Evolutionary conservation across 1,140 invertebrate genomes (phyloP).

Genomic region (Phymastichus coffea): DNA sequence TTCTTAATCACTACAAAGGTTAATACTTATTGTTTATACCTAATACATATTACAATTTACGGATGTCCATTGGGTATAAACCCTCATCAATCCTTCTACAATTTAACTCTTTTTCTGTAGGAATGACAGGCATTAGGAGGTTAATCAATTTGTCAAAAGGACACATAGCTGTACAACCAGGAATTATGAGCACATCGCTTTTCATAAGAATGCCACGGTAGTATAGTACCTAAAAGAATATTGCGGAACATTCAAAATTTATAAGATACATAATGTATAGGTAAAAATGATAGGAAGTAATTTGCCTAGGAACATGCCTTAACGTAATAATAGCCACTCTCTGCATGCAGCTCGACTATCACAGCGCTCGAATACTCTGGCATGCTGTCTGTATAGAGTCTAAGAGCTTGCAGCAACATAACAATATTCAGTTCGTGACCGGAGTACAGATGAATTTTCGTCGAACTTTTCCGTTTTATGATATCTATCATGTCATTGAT

Average conservation of each 20-base stretch:
- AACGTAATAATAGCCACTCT: conserved; percentile 50
- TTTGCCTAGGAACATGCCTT: no score
- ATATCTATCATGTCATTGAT: conserved; percentile 53
- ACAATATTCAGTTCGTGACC: conserved; percentile 72
- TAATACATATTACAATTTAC: no score
- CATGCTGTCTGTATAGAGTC: conserved; percentile 62
- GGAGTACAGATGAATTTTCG: conserved; percentile 62
- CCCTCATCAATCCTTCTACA: no score
- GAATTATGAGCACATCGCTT: conserved; percentile 54
- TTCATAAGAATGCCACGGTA: conserved; percentile 56
- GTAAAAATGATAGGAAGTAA: no score
- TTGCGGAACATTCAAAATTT: conserved; percentile 28
- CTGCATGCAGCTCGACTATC: conserved; percentile 43
- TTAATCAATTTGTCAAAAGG: conserved; percentile 47
- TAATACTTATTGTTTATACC: no score
- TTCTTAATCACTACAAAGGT: conserved; percentile 2
- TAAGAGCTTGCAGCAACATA: no score
- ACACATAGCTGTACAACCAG: conserved; percentile 62
- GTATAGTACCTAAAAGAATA: conserved; percentile 43
- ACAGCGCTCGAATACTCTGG: conserved; percentile 59
- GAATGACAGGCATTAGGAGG: conserved; percentile 27
- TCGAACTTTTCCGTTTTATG: conserved; percentile 41
- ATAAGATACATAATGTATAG: no score
- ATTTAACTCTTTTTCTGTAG: conserved; percentile 31
- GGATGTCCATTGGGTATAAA: no score